Conservation (phyloP, 2,888 invertebrate genomes). For the Horisme vitalbata region DNA sequence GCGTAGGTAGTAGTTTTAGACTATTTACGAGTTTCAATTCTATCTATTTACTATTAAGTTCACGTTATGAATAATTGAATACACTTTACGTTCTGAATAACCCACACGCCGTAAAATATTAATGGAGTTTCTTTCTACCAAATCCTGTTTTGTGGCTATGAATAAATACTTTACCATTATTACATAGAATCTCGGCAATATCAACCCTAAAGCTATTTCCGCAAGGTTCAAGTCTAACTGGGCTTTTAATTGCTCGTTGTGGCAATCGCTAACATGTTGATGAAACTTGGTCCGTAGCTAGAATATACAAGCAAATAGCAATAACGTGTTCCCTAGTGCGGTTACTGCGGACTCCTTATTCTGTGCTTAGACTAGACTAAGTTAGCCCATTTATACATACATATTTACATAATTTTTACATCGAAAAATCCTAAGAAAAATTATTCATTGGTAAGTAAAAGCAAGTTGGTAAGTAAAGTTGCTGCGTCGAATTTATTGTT, state of each 20-base stretch:
- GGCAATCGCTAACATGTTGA: constrained; percentile 6
- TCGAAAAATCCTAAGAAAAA: no score
- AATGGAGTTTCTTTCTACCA: constrained; percentile 42
- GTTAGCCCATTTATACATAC: no score
- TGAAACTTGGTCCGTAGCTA: constrained; percentile 2
- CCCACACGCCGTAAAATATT: constrained; percentile 41
- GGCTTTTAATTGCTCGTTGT: constrained; percentile 1
- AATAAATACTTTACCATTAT: constrained; percentile 30
- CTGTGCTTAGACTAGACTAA: no score
- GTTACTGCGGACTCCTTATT: constrained; percentile 1
- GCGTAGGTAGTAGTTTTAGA: no score
- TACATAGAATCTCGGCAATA: background rate
- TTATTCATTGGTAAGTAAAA: no score
- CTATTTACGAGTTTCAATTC: background rate
- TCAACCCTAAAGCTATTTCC: background rate
- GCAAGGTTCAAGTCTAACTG: constrained; percentile 7
- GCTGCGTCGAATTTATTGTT: no score
- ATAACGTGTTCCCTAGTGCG: constrained; percentile 1
- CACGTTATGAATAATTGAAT: constrained; percentile 52
- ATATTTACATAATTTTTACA: no score
- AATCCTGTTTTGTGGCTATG: constrained; percentile 38
- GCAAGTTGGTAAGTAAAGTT: no score
- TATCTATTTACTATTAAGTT: background rate
- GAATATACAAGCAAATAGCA: constrained; percentile 9
- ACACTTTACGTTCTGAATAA: constrained; percentile 41